Conservation (phyloP, 2,888 invertebrate genomes). For the Adelognathus sp. region DNA sequence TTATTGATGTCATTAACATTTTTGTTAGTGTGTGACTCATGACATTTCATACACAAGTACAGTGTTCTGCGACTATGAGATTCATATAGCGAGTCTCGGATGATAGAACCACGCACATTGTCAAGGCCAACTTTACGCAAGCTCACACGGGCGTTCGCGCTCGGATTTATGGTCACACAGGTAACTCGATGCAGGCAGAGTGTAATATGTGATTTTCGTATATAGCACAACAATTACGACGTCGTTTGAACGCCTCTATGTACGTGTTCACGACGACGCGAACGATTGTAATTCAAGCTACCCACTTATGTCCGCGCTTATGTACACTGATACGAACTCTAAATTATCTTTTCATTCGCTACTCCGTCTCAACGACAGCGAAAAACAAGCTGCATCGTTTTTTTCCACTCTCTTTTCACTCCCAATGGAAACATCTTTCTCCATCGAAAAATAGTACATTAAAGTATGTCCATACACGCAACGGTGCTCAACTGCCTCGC, state of each 20-base stretch:
- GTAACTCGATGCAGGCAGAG: slow-evolving; percentile 6
- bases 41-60: too few species aligned
- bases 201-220: slow-evolving; percentile 41
- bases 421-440: too few species aligned
- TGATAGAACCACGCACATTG: slow-evolving; percentile 33
- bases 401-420: not conserved
- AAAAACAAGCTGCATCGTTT: slow-evolving; percentile 7
- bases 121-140: slow-evolving; percentile 51
- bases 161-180: slow-evolving; percentile 12
- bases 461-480: too few species aligned
- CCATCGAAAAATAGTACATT: too few species aligned
- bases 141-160: slow-evolving; percentile 11
- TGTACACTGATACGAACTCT: slow-evolving; percentile 16
- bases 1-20: too few species aligned
- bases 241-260: not conserved
- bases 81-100: too few species aligned
- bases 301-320: slow-evolving; percentile 37
- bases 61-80: too few species aligned
- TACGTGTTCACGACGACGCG: not conserved
- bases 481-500: too few species aligned
- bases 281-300: slow-evolving; percentile 51
- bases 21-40: too few species aligned
- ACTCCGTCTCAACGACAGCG: slow-evolving; percentile 12
- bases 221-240: not conserved
- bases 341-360: slow-evolving; percentile 41